Evolutionary conservation across 2,113 vertebrate species (phyloP), one percentile per base, ranked within the genome.

Genomic region (Oryzias javanicus): DNA sequence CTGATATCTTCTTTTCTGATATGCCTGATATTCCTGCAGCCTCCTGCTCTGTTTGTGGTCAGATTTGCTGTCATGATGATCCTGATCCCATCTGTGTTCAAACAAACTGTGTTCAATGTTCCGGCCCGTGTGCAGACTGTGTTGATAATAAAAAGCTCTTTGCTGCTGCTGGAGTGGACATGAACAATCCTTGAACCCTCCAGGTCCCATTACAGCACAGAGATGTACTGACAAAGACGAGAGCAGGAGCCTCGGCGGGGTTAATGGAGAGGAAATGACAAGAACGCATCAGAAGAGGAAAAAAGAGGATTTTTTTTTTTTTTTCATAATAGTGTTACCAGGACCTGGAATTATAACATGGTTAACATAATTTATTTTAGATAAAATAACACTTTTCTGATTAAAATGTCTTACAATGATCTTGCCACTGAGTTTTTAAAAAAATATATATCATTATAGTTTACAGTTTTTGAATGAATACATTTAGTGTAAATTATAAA

Each of bases 91-190:
- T 44, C 46, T 64, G 35, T 47, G 53, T 25, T 54, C 42, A 16
- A 60, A 50, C 60, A 35, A 24, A 47, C 6, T 17, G 35, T 53
- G 65, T 80, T 62, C 35, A 80, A n/a, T n/a, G n/a, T n/a, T n/a
- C n/a, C n/a, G n/a, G n/a, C n/a, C n/a, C n/a, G 73, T 77, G 72
- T 60, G 72, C 29, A 51, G 41, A 45, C 27, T 56, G 60, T 76
- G 48, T 18, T 46, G 59, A 88, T 78, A 86, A 89, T 78, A 86
- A 89, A 83, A 55, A 60, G 42, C 74, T 70, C 41, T 58, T 42
- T 85, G 60, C 61, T 79, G 66, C 78, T 81, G 87, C 71, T 83
- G 83, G 74, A 81, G 77, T 84, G 83, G 80, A 74, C 74, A 80
- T 24, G 77, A 67, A 89, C 72, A 89, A 86, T 84, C 70, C 69